phyloP scores from a whole-genome alignment of 2,797 vertebrate species.

The Pachyuromys duprasi region DNA sequence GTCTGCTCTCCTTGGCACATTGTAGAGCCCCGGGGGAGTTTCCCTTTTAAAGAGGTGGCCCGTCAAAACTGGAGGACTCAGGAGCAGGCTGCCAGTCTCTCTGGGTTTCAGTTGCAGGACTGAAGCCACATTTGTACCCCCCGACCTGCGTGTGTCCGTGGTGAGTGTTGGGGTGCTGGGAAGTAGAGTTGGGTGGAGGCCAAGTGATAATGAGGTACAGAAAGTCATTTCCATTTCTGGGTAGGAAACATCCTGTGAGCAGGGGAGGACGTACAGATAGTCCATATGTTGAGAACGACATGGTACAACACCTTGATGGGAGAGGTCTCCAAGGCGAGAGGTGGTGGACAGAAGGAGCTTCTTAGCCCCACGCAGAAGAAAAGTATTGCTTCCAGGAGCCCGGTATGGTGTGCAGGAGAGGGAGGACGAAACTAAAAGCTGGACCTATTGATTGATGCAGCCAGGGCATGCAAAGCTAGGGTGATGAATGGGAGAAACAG shows the following conservation, averaged over 20 bases:
- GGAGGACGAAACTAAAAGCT: neutral
- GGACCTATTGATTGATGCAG: neutral
- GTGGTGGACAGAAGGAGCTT: too few relatives aligned
- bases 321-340: neutral
- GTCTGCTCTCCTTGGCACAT: neutral
- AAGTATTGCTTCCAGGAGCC: neutral
- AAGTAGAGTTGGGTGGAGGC: neutral
- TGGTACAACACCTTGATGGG: accelerated
- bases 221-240: neutral
- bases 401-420: neutral
- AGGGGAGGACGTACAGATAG: neutral
- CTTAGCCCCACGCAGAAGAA: too few relatives aligned
- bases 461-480: neutral
- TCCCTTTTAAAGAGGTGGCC: slow-evolving; percentile 20
- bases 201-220: neutral
- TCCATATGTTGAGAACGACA: neutral
- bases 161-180: slow-evolving; percentile 31
- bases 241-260: neutral
- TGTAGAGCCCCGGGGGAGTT: neutral
- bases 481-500: neutral
- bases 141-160: neutral
- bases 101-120: neutral
- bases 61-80: neutral
- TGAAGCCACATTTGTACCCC: neutral
- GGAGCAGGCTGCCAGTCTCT: neutral